phyloP scores from a whole-genome alignment of 2,888 invertebrate species.

The Luperina nickerlii region DNA sequence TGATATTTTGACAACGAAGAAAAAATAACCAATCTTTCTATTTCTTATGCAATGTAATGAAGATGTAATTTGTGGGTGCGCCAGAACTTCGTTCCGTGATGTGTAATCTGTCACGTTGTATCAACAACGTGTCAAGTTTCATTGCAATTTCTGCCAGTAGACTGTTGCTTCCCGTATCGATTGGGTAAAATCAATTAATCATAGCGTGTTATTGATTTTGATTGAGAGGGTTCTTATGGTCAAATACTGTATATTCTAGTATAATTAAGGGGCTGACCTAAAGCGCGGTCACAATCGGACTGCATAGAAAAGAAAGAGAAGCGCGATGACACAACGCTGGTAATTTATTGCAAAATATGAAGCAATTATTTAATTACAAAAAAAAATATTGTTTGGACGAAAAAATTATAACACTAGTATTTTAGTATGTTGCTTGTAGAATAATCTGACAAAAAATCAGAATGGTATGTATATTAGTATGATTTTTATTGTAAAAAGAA shows the following conservation, averaged over 20 bases:
- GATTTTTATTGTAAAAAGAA: too few relatives aligned
- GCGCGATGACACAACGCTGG: too few relatives aligned
- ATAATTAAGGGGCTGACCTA: not conserved
- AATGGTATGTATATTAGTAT: too few relatives aligned
- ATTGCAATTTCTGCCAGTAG: slow-evolving; percentile 2
- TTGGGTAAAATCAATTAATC: slow-evolving; percentile 10
- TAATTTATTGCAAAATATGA: too few relatives aligned
- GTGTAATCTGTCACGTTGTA: not conserved
- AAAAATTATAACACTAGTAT: too few relatives aligned
- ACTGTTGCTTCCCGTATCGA: not conserved
- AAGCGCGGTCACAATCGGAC: too few relatives aligned
- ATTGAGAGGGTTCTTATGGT: not conserved
- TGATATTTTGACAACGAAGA: not conserved
- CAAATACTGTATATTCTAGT: not conserved
- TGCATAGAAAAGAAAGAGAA: too few relatives aligned
- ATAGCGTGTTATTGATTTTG: slow-evolving; percentile 2
- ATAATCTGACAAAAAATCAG: too few relatives aligned
- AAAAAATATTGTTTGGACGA: too few relatives aligned
- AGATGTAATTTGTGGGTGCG: not conserved
- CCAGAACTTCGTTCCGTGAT: not conserved
- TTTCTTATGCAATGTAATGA: not conserved
- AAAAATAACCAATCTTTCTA: not conserved
- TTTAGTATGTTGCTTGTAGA: too few relatives aligned
- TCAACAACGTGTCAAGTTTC: slow-evolving; percentile 12
- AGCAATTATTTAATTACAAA: too few relatives aligned